Base-by-base conservation (phyloP, 2,888 invertebrate genomes). In the Ormyrus thymus region DNA sequence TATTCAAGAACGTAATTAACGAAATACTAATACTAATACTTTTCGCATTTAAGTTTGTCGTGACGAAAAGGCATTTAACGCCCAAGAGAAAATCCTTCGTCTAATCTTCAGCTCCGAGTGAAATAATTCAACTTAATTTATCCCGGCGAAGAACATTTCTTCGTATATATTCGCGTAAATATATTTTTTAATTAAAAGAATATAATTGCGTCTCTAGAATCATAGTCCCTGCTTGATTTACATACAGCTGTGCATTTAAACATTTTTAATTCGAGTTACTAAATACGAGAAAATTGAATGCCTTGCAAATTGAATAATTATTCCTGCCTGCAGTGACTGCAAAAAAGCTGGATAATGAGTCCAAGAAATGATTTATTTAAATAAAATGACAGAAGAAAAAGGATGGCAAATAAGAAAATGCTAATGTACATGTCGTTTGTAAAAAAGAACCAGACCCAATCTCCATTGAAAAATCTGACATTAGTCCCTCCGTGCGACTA, bases 1-100 rank as follows among this genome's bases (percentile, higher is more conserved):
- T 61, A 59, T 71, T 61, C 43, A 50, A 51, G 70, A 59, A 43
- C 43, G 59, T 71, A 71, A 71, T 71, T 71, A 71, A 71, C 59
- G 70, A 50, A 71, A 71, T 71, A 71, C 59, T 71, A n/a, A n/a
- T n/a, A 61, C 59, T n/a, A n/a, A n/a, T n/a, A n/a, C 51, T 71
- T 50, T 43, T 29, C 48, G 59, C 59, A 51, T 50, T 71, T 15
- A 71, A 71, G 59, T 71, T 69, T 69, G 69, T 58, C 69, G 58
- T 48, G 69, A 61, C 51, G 13, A 61, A 59, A 71, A 71, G 29
- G 59, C 51, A 71, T 71, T 71, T 71, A 59, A 10, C 43, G 48
- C 5, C 29, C 59, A 11, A n/a, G 11, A 9, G 3, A 45, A 43
- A 43, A 71, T 71, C 45, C 59, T 59, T 59, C 46, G 69, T 51